Base-by-base conservation (phyloP, 2,113 vertebrate genomes). In the Glaucomys volans region DNA sequence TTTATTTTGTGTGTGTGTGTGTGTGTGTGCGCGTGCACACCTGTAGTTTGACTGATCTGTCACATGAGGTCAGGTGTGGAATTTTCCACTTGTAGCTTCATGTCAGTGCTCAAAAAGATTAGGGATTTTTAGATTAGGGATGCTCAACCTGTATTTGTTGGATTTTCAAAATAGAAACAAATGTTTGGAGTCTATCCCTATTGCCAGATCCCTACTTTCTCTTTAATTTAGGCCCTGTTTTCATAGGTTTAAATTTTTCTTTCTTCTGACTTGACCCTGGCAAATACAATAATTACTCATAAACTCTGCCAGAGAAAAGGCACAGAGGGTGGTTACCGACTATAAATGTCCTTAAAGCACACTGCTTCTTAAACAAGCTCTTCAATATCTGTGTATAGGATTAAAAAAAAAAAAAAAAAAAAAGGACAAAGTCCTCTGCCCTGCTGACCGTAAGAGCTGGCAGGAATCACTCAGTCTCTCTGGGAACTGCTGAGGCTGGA, bases 141-240 rank as follows among this genome's bases (percentile, higher is more conserved):
- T 83, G 47, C 64, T 28, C 37, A 77, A 44, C 30, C 77, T 82
- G 17, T 52, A 16, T 64, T 62, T 87, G 30, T 71, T 14, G 30
- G 20, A 66, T 72, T 88, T 95, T 42, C 59, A 90, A 93, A 93
- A 75, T n/a, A 77, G 71, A 87, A 81, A 44, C 13, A 82, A 82
- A 59, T 37, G 83, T 66, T 32, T 96, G 54, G n/a, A 52, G 35
- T 37, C 64, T 75, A 16, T 32, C 14, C 47, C 4, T 11, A 24
- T 17, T 72, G 22, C 24, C 35, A 22, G 52, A 42, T 16, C 37
- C 16, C 62, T 35, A 5, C 40, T 87, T 74, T 47, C 35, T 76
- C 32, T 57, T 76, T 24, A 59, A 74, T 3, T 5, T 82, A 44
- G 74, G 9, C 52, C 20, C 74, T 79, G 1, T 74, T 95, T 86